Percentiles rank a stretch among this genome's conserved stretches.
These are phyloP conservation scores for Megalonaias nervosa DNA, from an alignment of 1,140 invertebrate species.

Conservation along the genomic window DNA sequence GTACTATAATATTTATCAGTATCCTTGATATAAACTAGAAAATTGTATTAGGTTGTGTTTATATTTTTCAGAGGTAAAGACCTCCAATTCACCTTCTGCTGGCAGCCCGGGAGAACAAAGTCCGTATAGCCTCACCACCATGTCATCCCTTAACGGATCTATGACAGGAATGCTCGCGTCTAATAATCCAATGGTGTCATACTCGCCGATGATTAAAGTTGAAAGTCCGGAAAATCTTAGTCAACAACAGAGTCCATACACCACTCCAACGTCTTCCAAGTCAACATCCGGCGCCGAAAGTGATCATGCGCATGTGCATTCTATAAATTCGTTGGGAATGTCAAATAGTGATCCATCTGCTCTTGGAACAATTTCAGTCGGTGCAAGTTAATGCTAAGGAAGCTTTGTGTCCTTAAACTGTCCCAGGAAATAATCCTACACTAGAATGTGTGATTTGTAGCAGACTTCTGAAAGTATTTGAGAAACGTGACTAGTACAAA, in stretches of 20 bases:
- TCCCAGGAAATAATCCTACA: not conserved
- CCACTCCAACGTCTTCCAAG: conserved; percentile 25
- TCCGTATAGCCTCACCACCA: conserved; percentile 23
- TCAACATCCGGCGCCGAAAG: conserved; percentile 28
- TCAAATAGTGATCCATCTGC: conserved; percentile 2
- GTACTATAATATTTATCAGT: no score
- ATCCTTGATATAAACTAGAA: no score
- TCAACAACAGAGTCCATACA: conserved; percentile 21
- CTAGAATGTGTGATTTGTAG: no score
- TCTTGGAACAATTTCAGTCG: conserved; percentile 21
- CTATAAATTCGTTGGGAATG: conserved; percentile 26
- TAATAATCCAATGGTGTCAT: conserved; percentile 4
- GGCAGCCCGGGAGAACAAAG: not conserved
- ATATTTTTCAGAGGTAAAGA: conserved; percentile 22
- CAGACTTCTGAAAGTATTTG: no score
- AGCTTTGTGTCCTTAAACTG: not conserved
- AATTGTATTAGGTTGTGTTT: not conserved
- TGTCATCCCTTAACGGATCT: conserved; percentile 28
- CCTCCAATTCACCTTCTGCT: not conserved
- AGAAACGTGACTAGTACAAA: no score
- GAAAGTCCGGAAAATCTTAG: conserved; percentile 36
- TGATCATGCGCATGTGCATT: conserved; percentile 19
- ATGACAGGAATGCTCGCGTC: conserved; percentile 13
- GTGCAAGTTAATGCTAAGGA: not conserved
- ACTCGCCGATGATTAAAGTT: conserved; percentile 17